A percentile compares a stretch with the other conserved stretches of the same genome.
phyloP scores from a whole-genome alignment of 2,797 vertebrate genomes.

The Periophthalmus magnuspinnatus region DNA sequence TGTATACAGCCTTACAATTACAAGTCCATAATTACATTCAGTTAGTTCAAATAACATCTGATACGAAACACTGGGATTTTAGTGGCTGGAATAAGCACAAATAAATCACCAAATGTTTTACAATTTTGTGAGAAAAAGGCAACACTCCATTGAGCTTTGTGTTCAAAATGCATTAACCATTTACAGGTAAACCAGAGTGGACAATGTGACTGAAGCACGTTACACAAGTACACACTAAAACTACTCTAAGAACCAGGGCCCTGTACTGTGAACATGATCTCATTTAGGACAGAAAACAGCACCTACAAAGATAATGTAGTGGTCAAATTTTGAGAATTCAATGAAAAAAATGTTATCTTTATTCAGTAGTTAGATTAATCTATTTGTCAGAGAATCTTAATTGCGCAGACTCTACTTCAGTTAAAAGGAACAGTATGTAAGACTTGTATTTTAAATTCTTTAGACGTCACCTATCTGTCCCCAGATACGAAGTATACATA shows the following conservation, averaged over 20 bases:
- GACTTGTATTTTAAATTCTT: too few species aligned
- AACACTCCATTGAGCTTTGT: constrained; percentile 49
- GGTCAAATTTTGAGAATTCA: neutral
- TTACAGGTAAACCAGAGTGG: constrained; percentile 29
- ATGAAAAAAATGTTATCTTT: neutral
- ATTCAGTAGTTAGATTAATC: too few species aligned
- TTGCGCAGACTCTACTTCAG: too few species aligned
- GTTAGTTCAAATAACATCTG: constrained; percentile 58
- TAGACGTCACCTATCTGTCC: too few species aligned
- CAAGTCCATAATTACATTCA: constrained; percentile 71
- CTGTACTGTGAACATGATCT: neutral
- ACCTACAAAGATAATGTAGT: neutral
- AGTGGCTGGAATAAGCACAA: constrained; percentile 33
- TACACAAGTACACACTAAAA: constrained; percentile 55
- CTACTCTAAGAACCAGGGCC: constrained; percentile 33
- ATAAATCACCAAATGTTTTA: constrained; percentile 52
- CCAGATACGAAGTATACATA: too few species aligned
- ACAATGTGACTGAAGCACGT: constrained; percentile 46
- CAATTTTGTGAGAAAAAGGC: constrained; percentile 39
- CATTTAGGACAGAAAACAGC: neutral
- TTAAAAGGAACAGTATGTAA: too few species aligned
- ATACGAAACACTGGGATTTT: constrained; percentile 53
- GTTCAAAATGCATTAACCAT: constrained; percentile 51
- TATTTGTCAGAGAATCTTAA: too few species aligned
- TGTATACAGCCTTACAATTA: constrained; percentile 64